A percentile compares a stretch with the other conserved stretches of the same genome.
These are phyloP conservation scores for Camptogramma bilineatum DNA, from an alignment of 2,888 invertebrate genomes.

Conservation along the genomic window DNA sequence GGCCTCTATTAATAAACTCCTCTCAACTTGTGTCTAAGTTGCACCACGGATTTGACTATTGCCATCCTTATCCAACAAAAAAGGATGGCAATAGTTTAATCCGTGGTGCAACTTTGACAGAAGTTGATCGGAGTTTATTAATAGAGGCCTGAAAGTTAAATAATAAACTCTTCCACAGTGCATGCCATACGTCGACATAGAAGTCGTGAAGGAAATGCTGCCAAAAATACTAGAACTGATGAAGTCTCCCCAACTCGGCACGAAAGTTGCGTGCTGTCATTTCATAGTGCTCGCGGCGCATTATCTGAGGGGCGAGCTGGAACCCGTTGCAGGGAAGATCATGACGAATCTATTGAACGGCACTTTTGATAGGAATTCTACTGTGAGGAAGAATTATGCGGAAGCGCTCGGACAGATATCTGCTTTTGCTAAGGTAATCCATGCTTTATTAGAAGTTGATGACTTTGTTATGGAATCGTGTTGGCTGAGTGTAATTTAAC, in stretches of 20 bases:
- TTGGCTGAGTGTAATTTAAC: too few relatives aligned
- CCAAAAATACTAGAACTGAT: conserved; percentile 93
- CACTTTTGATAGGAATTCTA: conserved; percentile 92
- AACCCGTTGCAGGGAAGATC: conserved; percentile 85
- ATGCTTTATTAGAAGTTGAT: background rate
- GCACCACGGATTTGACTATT: too few relatives aligned
- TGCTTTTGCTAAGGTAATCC: conserved; percentile 91
- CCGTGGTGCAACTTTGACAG: too few relatives aligned
- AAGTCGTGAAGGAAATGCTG: conserved; percentile 91
- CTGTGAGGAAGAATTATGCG: conserved; percentile 93
- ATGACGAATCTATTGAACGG: conserved; percentile 88
- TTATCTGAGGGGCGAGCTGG: conserved; percentile 82
- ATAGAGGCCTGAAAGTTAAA: too few relatives aligned
- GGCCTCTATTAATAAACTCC: too few relatives aligned
- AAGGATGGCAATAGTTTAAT: too few relatives aligned
- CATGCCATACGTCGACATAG: conserved; percentile 90
- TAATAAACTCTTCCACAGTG: conserved; percentile 68
- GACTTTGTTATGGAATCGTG: too few relatives aligned
- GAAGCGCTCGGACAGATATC: conserved; percentile 94
- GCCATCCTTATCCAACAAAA: too few relatives aligned
- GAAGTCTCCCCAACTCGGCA: conserved; percentile 93
- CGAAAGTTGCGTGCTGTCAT: conserved; percentile 92
- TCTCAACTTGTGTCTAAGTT: too few relatives aligned
- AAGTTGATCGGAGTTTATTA: too few relatives aligned
- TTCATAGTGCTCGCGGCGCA: conserved; percentile 89